Evolutionary conservation across 2,888 invertebrate genomes (phyloP).

Genomic region (Troglohyphantes excavatus): DNA sequence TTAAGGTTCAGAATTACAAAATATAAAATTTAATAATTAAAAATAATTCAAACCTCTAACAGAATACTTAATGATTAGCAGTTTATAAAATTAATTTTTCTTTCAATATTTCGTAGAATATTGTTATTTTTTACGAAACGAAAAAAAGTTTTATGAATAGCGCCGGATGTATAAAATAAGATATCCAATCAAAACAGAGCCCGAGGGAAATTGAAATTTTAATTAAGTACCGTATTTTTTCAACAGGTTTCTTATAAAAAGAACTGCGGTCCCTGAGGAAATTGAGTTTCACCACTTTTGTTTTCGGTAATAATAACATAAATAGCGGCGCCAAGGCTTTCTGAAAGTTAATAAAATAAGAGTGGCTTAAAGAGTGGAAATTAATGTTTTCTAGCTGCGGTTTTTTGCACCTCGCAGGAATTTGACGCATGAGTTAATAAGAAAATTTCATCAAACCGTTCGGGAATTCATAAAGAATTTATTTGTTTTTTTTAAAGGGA

Average conservation of each 20-base stretch:
- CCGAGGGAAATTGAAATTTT: slow-evolving; percentile 55
- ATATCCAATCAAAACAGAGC: slow-evolving; percentile 56
- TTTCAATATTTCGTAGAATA: not conserved
- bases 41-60: slow-evolving; percentile 44
- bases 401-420: not conserved
- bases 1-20: not conserved
- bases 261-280: slow-evolving; percentile 16
- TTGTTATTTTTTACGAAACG: slow-evolving; percentile 9
- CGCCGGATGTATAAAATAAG: slow-evolving; percentile 28
- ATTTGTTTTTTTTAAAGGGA: not conserved
- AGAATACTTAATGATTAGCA: not conserved
- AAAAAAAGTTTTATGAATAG: slow-evolving; percentile 2
- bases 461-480: not conserved
- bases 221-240: slow-evolving; percentile 49
- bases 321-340: not conserved
- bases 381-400: slow-evolving; percentile 15
- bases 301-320: slow-evolving; percentile 46
- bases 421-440: slow-evolving; percentile 10
- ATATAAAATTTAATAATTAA: slow-evolving; percentile 5
- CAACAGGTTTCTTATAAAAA: not conserved
- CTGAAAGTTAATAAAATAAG: slow-evolving; percentile 50
- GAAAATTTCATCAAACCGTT: slow-evolving; percentile 6
- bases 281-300: slow-evolving; percentile 53
- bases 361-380: slow-evolving; percentile 35
- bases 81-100: slow-evolving; percentile 1